Conservation (phyloP, 1,140 invertebrate species). For the Caenorhabditis remanei region DNA sequence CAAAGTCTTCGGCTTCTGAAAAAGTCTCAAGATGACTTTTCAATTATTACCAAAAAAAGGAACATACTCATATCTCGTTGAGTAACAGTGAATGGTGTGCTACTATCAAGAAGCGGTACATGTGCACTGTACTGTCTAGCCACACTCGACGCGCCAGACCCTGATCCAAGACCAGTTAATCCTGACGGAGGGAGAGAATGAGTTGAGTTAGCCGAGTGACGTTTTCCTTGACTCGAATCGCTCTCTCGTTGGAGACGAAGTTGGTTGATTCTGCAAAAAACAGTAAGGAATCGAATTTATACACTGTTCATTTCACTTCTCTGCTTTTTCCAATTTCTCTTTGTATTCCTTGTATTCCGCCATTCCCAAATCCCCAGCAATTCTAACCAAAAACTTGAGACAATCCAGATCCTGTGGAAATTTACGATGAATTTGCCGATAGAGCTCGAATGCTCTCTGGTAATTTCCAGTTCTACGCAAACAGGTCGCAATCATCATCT, state of each 20-base stretch:
- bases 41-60: neutral
- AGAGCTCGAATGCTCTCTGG: slow-evolving; percentile 76
- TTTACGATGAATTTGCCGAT: slow-evolving; percentile 73
- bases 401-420: slow-evolving; percentile 77
- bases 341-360: slow-evolving; percentile 86
- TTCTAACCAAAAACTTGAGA: slow-evolving; percentile 86
- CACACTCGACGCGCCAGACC: slow-evolving; percentile 55
- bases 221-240: slow-evolving; percentile 71
- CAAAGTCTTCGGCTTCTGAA: slow-evolving; percentile 80
- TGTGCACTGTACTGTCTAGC: slow-evolving; percentile 63
- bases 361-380: slow-evolving; percentile 87
- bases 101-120: slow-evolving; percentile 54
- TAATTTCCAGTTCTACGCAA: slow-evolving; percentile 76
- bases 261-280: slow-evolving; percentile 81
- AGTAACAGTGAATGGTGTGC: slow-evolving; percentile 66
- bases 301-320: slow-evolving; percentile 80
- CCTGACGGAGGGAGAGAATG: slow-evolving; percentile 39
- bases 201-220: slow-evolving; percentile 39
- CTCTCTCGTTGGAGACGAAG: slow-evolving; percentile 79
- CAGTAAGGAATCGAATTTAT: neutral
- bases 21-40: neutral
- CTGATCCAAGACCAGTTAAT: neutral
- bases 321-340: slow-evolving; percentile 86
- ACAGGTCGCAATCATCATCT: slow-evolving; percentile 76
- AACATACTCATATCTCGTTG: slow-evolving; percentile 72